phyloP scores from a whole-genome alignment of 2,888 invertebrate genomes.

The Eilema depressum region DNA sequence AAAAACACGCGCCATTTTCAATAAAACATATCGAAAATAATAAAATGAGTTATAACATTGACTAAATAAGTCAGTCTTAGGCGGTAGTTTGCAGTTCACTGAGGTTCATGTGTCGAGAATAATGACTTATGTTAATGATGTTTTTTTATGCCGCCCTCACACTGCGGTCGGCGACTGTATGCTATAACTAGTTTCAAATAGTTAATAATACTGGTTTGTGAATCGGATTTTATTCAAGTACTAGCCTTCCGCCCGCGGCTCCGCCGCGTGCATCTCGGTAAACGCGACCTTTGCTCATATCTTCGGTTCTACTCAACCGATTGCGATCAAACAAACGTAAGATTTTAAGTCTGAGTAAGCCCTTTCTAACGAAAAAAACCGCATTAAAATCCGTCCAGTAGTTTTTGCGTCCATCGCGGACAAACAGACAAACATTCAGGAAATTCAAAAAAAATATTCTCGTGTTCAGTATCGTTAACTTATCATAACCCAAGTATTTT shows the following conservation, averaged over 20 bases:
- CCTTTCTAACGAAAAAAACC: too few species aligned
- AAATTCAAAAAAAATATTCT: too few species aligned
- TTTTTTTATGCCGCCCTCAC: conserved; percentile 26
- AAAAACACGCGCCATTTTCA: conserved; percentile 30
- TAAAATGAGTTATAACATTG: conserved; percentile 15
- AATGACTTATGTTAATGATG: conserved; percentile 5
- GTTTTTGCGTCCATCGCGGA: too few species aligned
- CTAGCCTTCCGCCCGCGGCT: neutral
- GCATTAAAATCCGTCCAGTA: too few species aligned
- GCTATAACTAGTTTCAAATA: neutral
- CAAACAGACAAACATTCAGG: too few species aligned
- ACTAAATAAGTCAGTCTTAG: conserved; percentile 41
- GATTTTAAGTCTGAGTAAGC: too few species aligned
- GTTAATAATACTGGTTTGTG: neutral
- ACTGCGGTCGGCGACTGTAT: conserved; percentile 6
- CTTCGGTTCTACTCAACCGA: too few species aligned
- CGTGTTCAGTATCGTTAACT: too few species aligned
- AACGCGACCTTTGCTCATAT: too few species aligned
- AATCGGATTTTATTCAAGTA: neutral
- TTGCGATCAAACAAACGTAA: too few species aligned
- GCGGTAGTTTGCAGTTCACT: conserved; percentile 25
- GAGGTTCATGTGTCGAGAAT: conserved; percentile 15
- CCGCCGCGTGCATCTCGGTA: too few species aligned
- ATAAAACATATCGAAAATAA: conserved; percentile 16
- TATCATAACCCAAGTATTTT: too few species aligned